Conservation (phyloP, 1,140 invertebrate species). For the Ganaspis sp. region DNA sequence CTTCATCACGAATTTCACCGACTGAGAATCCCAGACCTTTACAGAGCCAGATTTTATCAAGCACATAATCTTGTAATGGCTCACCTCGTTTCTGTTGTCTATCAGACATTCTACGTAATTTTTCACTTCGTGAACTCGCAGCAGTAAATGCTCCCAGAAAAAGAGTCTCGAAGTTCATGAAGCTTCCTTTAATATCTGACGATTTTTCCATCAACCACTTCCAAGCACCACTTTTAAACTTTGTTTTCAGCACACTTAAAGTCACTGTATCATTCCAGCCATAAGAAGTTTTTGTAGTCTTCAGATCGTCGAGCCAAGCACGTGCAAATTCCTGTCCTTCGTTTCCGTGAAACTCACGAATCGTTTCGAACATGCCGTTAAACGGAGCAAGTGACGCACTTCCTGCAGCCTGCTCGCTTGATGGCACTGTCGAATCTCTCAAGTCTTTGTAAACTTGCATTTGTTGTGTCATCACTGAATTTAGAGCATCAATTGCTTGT, state of each 20-base stretch:
- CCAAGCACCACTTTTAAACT: conserved; percentile 32
- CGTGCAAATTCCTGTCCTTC: conserved; percentile 30
- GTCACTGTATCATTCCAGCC: conserved; percentile 1
- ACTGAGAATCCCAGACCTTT: conserved; percentile 9
- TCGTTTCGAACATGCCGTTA: not conserved
- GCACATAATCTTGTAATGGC: conserved; percentile 33
- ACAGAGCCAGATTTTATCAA: conserved; percentile 44
- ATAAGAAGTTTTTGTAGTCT: conserved; percentile 14
- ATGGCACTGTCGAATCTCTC: too few relatives aligned
- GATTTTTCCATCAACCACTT: conserved; percentile 39
- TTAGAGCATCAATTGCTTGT: too few relatives aligned
- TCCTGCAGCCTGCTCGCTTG: too few relatives aligned
- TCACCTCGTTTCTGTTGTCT: conserved; percentile 11
- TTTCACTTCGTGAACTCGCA: not conserved
- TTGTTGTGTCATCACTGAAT: too few relatives aligned
- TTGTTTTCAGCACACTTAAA: conserved; percentile 19
- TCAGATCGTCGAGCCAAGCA: conserved; percentile 28
- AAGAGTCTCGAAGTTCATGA: too few relatives aligned
- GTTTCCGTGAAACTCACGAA: conserved; percentile 32
- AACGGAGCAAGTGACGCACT: too few relatives aligned
- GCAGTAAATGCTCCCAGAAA: conserved; percentile 34
- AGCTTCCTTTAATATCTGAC: too few relatives aligned
- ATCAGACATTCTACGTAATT: conserved; percentile 19
- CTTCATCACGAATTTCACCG: conserved; percentile 32
- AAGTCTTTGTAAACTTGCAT: too few relatives aligned